A percentile compares a stretch with the other conserved stretches of the same genome.
Conservation (phyloP, 2,797 vertebrate species). For the Parambassis ranga region DNA sequence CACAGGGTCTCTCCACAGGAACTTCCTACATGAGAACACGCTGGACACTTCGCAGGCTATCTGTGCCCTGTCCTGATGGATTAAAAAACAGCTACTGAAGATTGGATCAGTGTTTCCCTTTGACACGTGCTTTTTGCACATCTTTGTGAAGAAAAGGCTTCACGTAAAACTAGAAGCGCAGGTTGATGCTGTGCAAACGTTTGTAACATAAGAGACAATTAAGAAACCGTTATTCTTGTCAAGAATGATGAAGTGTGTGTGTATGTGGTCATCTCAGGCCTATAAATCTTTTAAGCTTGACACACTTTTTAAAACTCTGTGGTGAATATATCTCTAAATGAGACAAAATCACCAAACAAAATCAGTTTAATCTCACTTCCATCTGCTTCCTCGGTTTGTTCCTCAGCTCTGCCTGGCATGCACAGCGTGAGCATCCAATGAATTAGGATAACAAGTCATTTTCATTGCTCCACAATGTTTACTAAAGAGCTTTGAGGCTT, state of each 20-base stretch:
- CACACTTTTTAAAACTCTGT: conserved; percentile 24
- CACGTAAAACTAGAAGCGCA: not conserved
- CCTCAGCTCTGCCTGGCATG: conserved; percentile 45
- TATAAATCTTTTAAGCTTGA: conserved; percentile 40
- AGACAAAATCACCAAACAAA: conserved; percentile 52
- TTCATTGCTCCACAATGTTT: conserved; percentile 82
- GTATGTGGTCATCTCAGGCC: conserved; percentile 1
- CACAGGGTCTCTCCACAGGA: conserved; percentile 64
- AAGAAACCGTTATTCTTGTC: conserved; percentile 5
- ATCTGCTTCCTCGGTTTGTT: conserved; percentile 59
- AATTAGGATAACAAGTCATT: conserved; percentile 83
- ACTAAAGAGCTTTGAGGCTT: conserved; percentile 84
- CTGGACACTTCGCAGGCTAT: conserved; percentile 36
- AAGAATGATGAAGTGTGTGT: conserved; percentile 6
- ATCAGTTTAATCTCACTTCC: conserved; percentile 59
- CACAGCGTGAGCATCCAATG: conserved; percentile 70
- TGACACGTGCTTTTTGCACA: not conserved
- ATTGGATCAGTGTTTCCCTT: conserved; percentile 12
- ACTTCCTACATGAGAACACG: conserved; percentile 61
- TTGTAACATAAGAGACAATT: conserved; percentile 18
- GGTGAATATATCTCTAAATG: conserved; percentile 31
- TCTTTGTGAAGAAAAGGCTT: conserved; percentile 8
- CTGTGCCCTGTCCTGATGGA: conserved; percentile 6
- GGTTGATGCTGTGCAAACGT: conserved; percentile 1
- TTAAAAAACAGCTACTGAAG: not conserved